These are phyloP conservation scores for Morinoia aosen DNA, from an alignment of 2,888 invertebrate genomes.

Conservation along the genomic window DNA sequence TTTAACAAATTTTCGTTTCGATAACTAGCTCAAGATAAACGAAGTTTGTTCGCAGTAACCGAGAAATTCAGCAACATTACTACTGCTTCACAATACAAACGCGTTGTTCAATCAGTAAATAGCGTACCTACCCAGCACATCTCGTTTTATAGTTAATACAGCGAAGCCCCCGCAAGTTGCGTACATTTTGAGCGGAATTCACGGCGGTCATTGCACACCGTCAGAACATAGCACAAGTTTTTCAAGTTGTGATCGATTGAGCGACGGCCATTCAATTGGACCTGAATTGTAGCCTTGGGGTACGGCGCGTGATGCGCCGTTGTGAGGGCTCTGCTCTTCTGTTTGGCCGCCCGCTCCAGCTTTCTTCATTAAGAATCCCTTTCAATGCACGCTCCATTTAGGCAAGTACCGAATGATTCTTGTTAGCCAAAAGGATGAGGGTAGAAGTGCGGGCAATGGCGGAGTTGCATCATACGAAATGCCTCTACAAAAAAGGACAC, in stretches of 20 bases:
- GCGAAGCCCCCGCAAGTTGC: background rate
- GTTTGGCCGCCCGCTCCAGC: background rate
- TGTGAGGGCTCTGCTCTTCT: background rate
- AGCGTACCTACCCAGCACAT: background rate
- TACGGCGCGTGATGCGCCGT: background rate
- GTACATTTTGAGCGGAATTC: background rate
- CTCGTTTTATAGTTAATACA: background rate
- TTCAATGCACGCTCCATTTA: background rate
- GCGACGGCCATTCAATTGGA: background rate
- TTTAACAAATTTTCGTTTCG: background rate
- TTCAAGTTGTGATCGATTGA: conserved; percentile 22
- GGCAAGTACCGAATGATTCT: background rate
- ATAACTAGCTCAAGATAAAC: background rate
- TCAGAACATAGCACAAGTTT: background rate
- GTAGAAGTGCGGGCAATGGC: conserved; percentile 9
- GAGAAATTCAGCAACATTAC: background rate
- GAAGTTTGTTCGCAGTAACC: background rate
- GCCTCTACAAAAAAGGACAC: background rate
- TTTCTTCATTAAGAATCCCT: conserved; percentile 13
- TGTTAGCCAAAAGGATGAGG: conserved; percentile 9
- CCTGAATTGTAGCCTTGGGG: background rate
- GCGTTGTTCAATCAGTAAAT: background rate
- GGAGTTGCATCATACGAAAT: background rate
- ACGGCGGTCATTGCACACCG: background rate
- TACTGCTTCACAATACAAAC: background rate